Evolutionary conservation across 1,140 invertebrate species (phyloP).

Genomic region (fruit fly (Drosophila melanogaster)): DNA sequence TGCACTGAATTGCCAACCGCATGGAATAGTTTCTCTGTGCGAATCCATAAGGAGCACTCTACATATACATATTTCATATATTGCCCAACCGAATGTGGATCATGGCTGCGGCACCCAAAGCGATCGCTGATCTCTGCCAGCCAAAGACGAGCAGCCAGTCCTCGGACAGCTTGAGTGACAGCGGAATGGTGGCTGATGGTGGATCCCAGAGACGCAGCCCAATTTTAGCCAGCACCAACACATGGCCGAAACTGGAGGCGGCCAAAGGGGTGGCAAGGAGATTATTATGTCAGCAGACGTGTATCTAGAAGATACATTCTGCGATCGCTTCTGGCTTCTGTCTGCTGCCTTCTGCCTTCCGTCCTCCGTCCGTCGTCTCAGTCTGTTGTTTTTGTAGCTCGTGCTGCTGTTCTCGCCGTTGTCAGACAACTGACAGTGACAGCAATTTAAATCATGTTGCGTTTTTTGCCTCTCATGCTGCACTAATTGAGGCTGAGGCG

Average conservation of each 20-base stretch:
- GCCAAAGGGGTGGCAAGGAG: slow-evolving; percentile 2
- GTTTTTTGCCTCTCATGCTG: slow-evolving; percentile 44
- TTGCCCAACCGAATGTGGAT: slow-evolving; percentile 33
- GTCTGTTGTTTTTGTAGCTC: slow-evolving; percentile 10
- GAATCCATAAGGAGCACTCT: background rate
- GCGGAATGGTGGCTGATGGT: slow-evolving; percentile 9
- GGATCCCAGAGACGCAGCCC: slow-evolving; percentile 3
- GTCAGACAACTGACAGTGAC: slow-evolving; percentile 74
- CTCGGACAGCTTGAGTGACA: slow-evolving; percentile 30
- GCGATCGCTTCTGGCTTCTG: slow-evolving; percentile 15
- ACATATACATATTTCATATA: background rate
- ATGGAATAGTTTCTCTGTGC: slow-evolving; percentile 5
- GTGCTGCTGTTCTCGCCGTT: slow-evolving; percentile 62
- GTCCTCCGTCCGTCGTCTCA: slow-evolving; percentile 8
- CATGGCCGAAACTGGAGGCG: slow-evolving; percentile 26
- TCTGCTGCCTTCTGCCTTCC: slow-evolving; percentile 16
- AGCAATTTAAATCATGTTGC: slow-evolving; percentile 80
- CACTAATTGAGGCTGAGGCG: slow-evolving; percentile 70
- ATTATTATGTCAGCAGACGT: slow-evolving; percentile 64
- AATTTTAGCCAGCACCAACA: slow-evolving; percentile 8
- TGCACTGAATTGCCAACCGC: slow-evolving; percentile 18
- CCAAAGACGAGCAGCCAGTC: slow-evolving; percentile 5
- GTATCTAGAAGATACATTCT: slow-evolving; percentile 66
- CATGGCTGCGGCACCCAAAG: slow-evolving; percentile 27
- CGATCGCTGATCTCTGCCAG: slow-evolving; percentile 5